These are phyloP conservation scores for Caenorhabditis uteleia DNA, from an alignment of 2,888 invertebrate genomes.

Conservation along the genomic window DNA sequence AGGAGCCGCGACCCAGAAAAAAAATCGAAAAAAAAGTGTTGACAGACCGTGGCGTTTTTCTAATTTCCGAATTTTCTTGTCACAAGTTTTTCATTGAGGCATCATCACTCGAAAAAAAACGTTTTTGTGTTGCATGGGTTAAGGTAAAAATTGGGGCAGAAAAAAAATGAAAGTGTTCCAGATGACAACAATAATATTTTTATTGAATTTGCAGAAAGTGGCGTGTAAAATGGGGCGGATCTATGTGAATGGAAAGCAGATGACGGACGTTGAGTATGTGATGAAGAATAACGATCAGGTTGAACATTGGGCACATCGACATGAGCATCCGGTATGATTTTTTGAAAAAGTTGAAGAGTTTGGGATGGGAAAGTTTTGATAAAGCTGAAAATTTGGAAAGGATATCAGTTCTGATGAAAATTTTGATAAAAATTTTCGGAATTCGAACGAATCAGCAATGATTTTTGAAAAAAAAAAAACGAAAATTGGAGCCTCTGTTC, in stretches of 20 bases:
- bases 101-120: neutral
- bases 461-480: too few species aligned
- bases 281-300: constrained; percentile 78
- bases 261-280: constrained; percentile 81
- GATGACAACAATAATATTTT: too few species aligned
- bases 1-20: too few species aligned
- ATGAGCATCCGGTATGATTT: constrained; percentile 62
- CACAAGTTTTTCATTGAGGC: too few species aligned
- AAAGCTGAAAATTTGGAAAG: constrained; percentile 1
- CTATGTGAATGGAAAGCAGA: constrained; percentile 90
- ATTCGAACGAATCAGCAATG: neutral
- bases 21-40: too few species aligned
- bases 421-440: neutral
- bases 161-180: neutral
- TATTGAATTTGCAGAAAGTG: constrained; percentile 78
- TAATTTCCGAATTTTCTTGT: too few species aligned
- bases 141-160: neutral
- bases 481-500: too few species aligned
- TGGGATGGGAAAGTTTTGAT: constrained; percentile 1
- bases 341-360: neutral
- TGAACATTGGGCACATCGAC: constrained; percentile 62
- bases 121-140: neutral
- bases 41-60: too few species aligned
- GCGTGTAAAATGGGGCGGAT: constrained; percentile 89
- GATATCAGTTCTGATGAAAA: neutral